These are phyloP conservation scores for Brachionus manjavacas DNA, from an alignment of 1,140 invertebrate genomes.

Conservation along the genomic window DNA sequence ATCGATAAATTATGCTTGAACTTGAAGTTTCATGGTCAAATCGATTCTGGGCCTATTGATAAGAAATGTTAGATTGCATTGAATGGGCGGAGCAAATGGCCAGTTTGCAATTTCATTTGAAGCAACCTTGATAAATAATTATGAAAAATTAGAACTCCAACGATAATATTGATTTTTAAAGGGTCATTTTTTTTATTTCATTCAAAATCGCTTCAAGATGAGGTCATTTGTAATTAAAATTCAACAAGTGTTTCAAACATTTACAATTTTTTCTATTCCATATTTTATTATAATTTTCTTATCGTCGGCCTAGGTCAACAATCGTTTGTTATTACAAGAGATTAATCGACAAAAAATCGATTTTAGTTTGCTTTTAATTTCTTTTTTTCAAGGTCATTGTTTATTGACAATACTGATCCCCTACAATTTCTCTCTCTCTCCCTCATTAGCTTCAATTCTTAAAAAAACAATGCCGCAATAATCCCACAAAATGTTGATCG, in stretches of 20 bases:
- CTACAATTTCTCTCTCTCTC: background rate
- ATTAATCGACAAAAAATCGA: conserved; percentile 16
- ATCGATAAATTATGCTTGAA: conserved; percentile 35
- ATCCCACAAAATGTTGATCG: background rate
- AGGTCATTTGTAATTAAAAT: conserved; percentile 38
- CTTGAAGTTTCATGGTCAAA: conserved; percentile 31
- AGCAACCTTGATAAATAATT: conserved; percentile 34
- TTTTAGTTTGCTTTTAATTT: conserved; percentile 6
- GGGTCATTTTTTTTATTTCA: conserved; percentile 19
- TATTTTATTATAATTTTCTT: conserved; percentile 25
- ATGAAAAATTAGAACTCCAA: conserved; percentile 37
- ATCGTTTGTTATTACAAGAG: conserved; percentile 28
- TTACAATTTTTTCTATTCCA: conserved; percentile 6
- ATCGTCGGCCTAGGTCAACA: background rate
- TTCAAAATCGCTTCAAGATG: background rate
- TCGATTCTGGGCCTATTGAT: background rate
- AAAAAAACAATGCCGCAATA: background rate
- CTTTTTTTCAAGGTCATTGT: background rate
- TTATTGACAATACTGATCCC: conserved; percentile 8
- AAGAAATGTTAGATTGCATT: conserved; percentile 13
- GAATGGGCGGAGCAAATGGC: background rate
- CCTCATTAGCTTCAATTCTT: background rate
- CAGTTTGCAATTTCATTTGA: conserved; percentile 24
- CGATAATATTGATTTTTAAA: conserved; percentile 39
- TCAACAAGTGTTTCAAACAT: conserved; percentile 22